phyloP scores from a whole-genome alignment of 2,113 vertebrate genomes.

The Pithys albifrons region DNA sequence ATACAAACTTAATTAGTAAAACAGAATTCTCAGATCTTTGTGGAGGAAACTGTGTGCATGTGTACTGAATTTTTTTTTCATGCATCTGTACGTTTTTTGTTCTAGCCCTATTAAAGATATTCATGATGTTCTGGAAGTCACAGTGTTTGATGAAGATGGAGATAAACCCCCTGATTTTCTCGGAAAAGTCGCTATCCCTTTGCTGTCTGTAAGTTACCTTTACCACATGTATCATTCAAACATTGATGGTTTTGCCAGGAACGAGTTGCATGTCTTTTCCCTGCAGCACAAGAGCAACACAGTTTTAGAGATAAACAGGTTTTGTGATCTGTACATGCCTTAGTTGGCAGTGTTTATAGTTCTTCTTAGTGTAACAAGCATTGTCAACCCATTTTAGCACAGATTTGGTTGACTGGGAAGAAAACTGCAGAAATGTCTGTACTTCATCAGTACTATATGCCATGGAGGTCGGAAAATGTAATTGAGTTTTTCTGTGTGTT shows the following conservation, averaged over 20 bases:
- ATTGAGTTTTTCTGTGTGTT: slow-evolving; percentile 31
- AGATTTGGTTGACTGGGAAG: slow-evolving; percentile 13
- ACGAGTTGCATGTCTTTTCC: background rate
- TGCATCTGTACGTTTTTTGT: slow-evolving; percentile 17
- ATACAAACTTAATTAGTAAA: slow-evolving; percentile 73
- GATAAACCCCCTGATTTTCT: slow-evolving; percentile 91
- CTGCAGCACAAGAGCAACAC: background rate
- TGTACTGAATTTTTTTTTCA: background rate
- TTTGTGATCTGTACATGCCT: background rate
- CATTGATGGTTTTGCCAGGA: background rate
- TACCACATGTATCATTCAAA: background rate
- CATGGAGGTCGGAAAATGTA: slow-evolving; percentile 17
- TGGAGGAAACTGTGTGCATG: slow-evolving; percentile 10
- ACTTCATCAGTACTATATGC: background rate
- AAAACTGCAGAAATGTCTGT: background rate
- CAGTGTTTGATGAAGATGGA: slow-evolving; percentile 92
- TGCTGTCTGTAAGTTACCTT: slow-evolving; percentile 87
- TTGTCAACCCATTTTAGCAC: background rate
- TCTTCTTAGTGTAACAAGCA: background rate
- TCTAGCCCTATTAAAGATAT: slow-evolving; percentile 95
- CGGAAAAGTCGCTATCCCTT: slow-evolving; percentile 92
- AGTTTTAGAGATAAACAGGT: slow-evolving; percentile 5
- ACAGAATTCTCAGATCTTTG: slow-evolving; percentile 48
- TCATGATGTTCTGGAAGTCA: slow-evolving; percentile 90
- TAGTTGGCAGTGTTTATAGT: slow-evolving; percentile 23